These are phyloP conservation scores for Plemyria rubiginata DNA, from an alignment of 2,888 invertebrate species.

Conservation along the genomic window DNA sequence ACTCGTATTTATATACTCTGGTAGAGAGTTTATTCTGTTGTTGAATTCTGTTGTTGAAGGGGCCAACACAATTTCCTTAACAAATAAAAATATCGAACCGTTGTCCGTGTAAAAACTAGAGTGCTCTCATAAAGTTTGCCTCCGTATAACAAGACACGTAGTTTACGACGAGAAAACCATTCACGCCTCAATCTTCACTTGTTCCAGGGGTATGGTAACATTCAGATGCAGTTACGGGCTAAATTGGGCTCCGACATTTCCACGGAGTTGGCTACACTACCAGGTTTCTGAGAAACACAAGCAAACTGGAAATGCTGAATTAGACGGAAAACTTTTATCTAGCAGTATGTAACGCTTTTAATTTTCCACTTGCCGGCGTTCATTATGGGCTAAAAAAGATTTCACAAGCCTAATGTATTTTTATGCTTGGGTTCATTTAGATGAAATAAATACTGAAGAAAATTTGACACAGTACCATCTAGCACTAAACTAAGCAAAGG, in stretches of 20 bases:
- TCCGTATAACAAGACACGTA: conserved; percentile 70
- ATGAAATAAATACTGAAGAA: neutral
- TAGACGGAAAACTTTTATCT: conserved; percentile 48
- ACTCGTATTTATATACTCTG: no score
- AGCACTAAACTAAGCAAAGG: neutral
- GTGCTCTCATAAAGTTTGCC: conserved; percentile 61
- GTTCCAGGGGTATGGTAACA: conserved; percentile 75
- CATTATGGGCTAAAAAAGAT: conserved; percentile 29
- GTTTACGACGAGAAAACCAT: conserved; percentile 71
- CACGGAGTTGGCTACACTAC: conserved; percentile 55
- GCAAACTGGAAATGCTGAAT: conserved; percentile 57
- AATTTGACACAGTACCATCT: neutral
- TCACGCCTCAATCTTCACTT: conserved; percentile 79
- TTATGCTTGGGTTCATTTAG: neutral
- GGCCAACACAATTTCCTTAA: conserved; percentile 21
- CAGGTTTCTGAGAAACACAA: conserved; percentile 51
- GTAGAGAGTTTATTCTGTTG: neutral
- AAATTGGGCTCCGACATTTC: conserved; percentile 74
- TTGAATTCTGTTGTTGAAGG: no score
- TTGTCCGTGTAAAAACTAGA: conserved; percentile 51
- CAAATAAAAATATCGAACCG: conserved; percentile 43
- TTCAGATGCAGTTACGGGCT: conserved; percentile 77
- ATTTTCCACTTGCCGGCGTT: conserved; percentile 38
- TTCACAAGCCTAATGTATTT: neutral
- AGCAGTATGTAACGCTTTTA: conserved; percentile 43